Evolutionary conservation across 2,888 invertebrate species (phyloP), one percentile per base, ranked within the genome.

Genomic region (Allacma fusca): DNA sequence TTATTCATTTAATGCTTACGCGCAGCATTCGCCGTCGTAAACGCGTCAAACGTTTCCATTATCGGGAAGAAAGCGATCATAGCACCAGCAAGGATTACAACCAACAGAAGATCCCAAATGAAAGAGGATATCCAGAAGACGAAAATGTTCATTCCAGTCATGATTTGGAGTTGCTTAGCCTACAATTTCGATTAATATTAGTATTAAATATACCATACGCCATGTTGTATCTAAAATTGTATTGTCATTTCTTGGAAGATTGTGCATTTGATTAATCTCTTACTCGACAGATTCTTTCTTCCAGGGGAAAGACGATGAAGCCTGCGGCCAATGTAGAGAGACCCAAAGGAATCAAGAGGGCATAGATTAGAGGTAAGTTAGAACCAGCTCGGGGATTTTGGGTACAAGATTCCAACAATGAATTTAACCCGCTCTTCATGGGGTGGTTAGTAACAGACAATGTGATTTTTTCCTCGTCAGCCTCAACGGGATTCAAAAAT

Each of bases 101-200:
- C 86, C 74, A 87, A 86, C 72, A 87, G 79, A 44, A 87, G 80
- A 82, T 88, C 88, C 87, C 88, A 88, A 23, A 85, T 76, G 79
- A 87, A 87, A 5, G 87, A 86, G 0, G 87, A 84, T 0, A 85
- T 24, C 88, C 88, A 88, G 83, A 86, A 88, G 7, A 84, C 84
- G 16, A 85, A 70, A 1, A 86, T 78, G 43, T 84, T 84, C 0
- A 87, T 86, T 16, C 88, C 88, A 74, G 85, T 86, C 84, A 87
- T 86, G 43, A 86, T 80, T 80, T 87, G 86, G 23, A 86, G 69
- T 62, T 86, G 85, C 67, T 82, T 82, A 0, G 80, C 79, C 80
- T 81, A 62, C 2, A 62, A 9, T 23, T 9, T 64, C 21, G 19
- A 50, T 65, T 34, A 57, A 75, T 50, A 71, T 67, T 19, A n/a